phyloP scores from a whole-genome alignment of 2,888 invertebrate species.

The Oscheius sp. region DNA sequence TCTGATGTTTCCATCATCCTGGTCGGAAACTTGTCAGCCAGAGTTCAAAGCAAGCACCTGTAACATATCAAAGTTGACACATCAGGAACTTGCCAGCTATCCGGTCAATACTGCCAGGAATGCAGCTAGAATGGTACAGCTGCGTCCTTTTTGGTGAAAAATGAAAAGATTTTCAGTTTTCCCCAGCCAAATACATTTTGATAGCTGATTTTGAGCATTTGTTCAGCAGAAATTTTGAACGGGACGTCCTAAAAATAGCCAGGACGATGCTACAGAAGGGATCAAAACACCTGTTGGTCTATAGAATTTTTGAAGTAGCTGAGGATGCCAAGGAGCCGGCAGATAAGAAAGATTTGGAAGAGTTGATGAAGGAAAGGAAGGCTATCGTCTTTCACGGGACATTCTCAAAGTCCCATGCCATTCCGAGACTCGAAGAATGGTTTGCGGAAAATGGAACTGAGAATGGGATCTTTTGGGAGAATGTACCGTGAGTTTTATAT shows the following conservation, averaged over 20 bases:
- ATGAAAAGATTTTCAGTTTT: constrained; percentile 25
- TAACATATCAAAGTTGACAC: neutral
- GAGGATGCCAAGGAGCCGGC: constrained; percentile 10
- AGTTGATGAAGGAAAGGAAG: constrained; percentile 18
- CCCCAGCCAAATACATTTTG: constrained; percentile 35
- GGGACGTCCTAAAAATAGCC: constrained; percentile 26
- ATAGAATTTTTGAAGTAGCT: constrained; percentile 40
- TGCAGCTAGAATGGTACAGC: constrained; percentile 36
- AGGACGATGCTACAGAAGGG: neutral
- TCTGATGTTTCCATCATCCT: constrained; percentile 13
- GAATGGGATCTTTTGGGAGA: too few species aligned
- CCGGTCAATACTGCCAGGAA: constrained; percentile 40
- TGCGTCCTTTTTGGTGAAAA: neutral
- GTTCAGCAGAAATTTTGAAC: constrained; percentile 36
- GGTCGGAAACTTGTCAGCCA: neutral
- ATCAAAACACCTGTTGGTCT: constrained; percentile 26
- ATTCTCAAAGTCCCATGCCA: constrained; percentile 34
- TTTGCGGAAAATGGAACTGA: neutral
- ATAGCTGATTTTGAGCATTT: constrained; percentile 41
- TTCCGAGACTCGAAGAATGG: constrained; percentile 18
- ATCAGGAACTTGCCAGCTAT: constrained; percentile 22
- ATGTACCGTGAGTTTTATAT: too few species aligned
- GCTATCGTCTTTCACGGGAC: constrained; percentile 36
- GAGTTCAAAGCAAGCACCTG: neutral
- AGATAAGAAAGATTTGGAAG: constrained; percentile 19